Percentiles rank a stretch among this genome's conserved stretches.
phyloP scores from a whole-genome alignment of 2,888 invertebrate genomes.

The Rotaria sp. region DNA sequence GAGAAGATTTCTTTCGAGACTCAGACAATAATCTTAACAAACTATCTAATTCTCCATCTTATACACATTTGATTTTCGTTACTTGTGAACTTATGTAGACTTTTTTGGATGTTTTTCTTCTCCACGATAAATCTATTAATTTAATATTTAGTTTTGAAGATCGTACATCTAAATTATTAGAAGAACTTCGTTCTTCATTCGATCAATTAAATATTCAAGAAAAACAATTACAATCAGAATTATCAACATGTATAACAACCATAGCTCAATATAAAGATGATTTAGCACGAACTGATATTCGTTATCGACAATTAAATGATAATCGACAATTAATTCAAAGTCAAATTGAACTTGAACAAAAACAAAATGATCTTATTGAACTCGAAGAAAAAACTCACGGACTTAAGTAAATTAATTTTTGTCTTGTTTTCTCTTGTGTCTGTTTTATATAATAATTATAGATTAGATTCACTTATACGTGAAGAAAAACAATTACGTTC shows the following conservation, averaged over 20 bases:
- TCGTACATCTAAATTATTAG: not conserved
- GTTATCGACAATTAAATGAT: slow-evolving; percentile 20
- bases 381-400: slow-evolving; percentile 24
- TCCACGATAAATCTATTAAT: not conserved
- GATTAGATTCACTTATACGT: not conserved
- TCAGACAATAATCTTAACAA: too few relatives aligned
- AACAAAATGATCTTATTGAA: slow-evolving; percentile 20
- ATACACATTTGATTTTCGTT: too few relatives aligned
- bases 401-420: not conserved
- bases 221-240: not conserved
- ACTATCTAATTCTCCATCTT: too few relatives aligned
- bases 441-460: not conserved
- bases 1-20: too few relatives aligned
- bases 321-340: not conserved
- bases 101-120: not conserved
- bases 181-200: not conserved
- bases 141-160: not conserved
- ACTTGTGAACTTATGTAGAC: too few relatives aligned
- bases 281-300: not conserved
- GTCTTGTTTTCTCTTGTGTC: too few relatives aligned
- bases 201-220: not conserved
- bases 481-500: slow-evolving; percentile 26
- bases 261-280: not conserved
- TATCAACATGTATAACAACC: not conserved
- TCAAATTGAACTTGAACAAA: slow-evolving; percentile 5